Evolutionary conservation across 2,797 vertebrate species (phyloP).

Genomic region (Sebastes elongatus): DNA sequence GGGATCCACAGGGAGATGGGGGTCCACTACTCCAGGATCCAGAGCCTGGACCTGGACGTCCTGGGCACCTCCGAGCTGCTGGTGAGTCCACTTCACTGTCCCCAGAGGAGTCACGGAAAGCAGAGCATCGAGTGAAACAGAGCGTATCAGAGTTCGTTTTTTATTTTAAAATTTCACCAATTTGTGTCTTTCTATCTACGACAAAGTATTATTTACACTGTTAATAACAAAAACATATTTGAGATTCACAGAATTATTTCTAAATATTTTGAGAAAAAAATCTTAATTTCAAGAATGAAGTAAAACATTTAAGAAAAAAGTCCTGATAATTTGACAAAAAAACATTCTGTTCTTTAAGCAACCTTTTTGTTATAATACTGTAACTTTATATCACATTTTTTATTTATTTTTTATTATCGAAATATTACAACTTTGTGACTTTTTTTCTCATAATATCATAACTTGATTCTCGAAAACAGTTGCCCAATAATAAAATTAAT

Average conservation of each 20-base stretch:
- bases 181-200: neutral
- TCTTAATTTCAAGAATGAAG: neutral
- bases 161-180: neutral
- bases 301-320: neutral
- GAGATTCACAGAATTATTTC: neutral
- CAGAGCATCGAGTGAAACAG: neutral
- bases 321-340: neutral
- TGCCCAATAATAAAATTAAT: neutral
- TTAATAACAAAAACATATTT: neutral
- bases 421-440: too few relatives aligned
- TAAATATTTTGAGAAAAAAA: neutral
- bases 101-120: neutral
- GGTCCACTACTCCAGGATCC: slow-evolving; percentile 97
- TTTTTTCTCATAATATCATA: neutral
- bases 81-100: slow-evolving; percentile 80
- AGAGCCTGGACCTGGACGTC: slow-evolving; percentile 94
- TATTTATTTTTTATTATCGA: too few relatives aligned
- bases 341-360: too few relatives aligned
- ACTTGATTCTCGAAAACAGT: neutral
- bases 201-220: neutral
- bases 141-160: neutral
- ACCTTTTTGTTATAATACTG: neutral
- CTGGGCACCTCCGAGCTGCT: slow-evolving; percentile 96
- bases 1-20: slow-evolving; percentile 98
- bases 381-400: neutral